phyloP scores from a whole-genome alignment of 2,888 invertebrate genomes.

The Dasysyrphus albostriatus region DNA sequence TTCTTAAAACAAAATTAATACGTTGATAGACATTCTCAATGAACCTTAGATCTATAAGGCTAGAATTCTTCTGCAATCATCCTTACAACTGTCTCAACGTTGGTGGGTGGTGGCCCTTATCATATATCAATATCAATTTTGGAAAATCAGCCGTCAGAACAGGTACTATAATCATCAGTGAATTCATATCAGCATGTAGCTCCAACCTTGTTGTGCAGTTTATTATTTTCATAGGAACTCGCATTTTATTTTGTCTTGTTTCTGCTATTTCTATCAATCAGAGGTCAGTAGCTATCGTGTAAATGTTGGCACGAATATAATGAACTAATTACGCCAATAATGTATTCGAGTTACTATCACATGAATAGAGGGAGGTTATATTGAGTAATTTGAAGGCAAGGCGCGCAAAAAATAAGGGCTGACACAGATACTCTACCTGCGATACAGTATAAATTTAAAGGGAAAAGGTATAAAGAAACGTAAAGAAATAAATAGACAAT shows the following conservation, averaged over 20 bases:
- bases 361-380: background rate
- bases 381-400: background rate
- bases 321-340: slow-evolving; percentile 56
- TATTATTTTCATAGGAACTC: background rate
- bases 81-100: no score
- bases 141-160: no score
- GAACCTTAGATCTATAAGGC: no score
- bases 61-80: no score
- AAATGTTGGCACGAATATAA: slow-evolving; percentile 60
- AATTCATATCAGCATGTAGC: background rate
- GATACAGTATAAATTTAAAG: background rate
- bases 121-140: no score
- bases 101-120: no score
- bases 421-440: background rate
- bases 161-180: background rate
- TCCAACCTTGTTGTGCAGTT: background rate
- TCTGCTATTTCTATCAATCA: background rate
- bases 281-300: slow-evolving; percentile 51
- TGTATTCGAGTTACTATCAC: slow-evolving; percentile 18
- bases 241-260: background rate
- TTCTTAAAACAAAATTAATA: no score
- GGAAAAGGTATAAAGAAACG: background rate
- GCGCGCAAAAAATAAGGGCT: background rate
- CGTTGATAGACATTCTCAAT: no score
- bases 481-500: background rate